Evolutionary conservation across 1,140 invertebrate species (phyloP).

Genomic region (Platorchestia sp.): DNA sequence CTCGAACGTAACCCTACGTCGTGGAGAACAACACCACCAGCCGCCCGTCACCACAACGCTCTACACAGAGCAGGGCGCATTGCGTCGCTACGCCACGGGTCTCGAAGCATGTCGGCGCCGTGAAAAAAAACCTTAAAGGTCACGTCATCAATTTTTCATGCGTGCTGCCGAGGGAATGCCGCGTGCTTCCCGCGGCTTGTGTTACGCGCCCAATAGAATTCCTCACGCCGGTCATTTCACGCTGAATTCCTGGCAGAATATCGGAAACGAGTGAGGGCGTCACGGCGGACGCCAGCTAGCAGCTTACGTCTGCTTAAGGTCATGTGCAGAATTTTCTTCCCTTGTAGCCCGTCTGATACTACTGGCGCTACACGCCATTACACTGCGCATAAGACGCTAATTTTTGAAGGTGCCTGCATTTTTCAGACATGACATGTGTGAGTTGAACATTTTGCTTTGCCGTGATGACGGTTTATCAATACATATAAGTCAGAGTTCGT

Average conservation of each 20-base stretch:
- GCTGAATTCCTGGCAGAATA: background rate
- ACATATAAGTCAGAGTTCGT: no score
- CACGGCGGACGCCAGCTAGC: background rate
- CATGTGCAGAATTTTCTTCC: background rate
- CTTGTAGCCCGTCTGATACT: background rate
- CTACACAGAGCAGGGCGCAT: no score
- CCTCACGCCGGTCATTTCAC: background rate
- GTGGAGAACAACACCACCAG: no score
- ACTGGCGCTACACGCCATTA: background rate
- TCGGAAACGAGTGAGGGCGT: background rate
- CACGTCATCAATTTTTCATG: constrained; percentile 1
- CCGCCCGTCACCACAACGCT: no score
- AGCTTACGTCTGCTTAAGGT: background rate
- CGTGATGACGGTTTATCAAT: background rate
- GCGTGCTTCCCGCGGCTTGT: background rate
- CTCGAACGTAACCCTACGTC: background rate
- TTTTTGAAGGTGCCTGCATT: background rate
- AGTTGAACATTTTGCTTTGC: background rate
- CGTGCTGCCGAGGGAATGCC: background rate
- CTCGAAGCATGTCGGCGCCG: background rate
- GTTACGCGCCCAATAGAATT: background rate
- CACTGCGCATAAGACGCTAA: background rate
- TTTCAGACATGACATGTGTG: background rate
- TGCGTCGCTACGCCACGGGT: background rate
- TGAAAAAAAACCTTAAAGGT: background rate